phyloP scores from a whole-genome alignment of 2,888 invertebrate species.

The Euplexia lucipara region DNA sequence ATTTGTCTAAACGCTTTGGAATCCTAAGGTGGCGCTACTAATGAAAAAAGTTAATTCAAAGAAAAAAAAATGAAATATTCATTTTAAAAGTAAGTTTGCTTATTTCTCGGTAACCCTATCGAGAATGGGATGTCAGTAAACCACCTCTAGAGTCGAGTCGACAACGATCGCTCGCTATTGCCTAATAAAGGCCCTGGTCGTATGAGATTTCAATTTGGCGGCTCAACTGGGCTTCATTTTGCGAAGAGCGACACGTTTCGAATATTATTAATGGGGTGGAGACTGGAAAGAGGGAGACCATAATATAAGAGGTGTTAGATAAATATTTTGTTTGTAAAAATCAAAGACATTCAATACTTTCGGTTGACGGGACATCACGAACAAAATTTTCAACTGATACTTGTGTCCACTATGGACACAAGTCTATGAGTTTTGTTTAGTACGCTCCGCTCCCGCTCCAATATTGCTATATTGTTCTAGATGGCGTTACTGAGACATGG shows the following conservation, averaged over 20 bases:
- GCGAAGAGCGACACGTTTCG: slow-evolving; percentile 60
- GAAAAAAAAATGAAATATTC: background rate
- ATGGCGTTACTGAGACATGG: too few species aligned
- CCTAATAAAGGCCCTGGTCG: slow-evolving; percentile 80
- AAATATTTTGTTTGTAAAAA: slow-evolving; percentile 43
- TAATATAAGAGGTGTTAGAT: slow-evolving; percentile 35
- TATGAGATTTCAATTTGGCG: slow-evolving; percentile 83
- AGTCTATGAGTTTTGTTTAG: too few species aligned
- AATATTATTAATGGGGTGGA: slow-evolving; percentile 60
- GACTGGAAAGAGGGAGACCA: slow-evolving; percentile 43
- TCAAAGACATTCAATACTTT: too few species aligned
- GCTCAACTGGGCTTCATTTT: slow-evolving; percentile 65
- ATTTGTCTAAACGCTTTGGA: background rate
- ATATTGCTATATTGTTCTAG: too few species aligned
- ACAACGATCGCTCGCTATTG: slow-evolving; percentile 77
- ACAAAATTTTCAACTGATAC: too few species aligned
- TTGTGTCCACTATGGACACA: too few species aligned
- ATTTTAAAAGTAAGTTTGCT: slow-evolving; percentile 22
- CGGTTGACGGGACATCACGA: too few species aligned
- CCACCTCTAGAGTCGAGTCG: slow-evolving; percentile 69
- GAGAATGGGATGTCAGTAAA: slow-evolving; percentile 69
- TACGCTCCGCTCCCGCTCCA: too few species aligned
- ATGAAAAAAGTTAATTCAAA: background rate
- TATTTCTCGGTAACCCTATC: slow-evolving; percentile 56
- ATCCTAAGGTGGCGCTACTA: background rate